A percentile compares a stretch with the other conserved stretches of the same genome.
These are phyloP conservation scores for Cryptocheilus praepositus DNA, from an alignment of 2,888 invertebrate genomes.

Conservation along the genomic window DNA sequence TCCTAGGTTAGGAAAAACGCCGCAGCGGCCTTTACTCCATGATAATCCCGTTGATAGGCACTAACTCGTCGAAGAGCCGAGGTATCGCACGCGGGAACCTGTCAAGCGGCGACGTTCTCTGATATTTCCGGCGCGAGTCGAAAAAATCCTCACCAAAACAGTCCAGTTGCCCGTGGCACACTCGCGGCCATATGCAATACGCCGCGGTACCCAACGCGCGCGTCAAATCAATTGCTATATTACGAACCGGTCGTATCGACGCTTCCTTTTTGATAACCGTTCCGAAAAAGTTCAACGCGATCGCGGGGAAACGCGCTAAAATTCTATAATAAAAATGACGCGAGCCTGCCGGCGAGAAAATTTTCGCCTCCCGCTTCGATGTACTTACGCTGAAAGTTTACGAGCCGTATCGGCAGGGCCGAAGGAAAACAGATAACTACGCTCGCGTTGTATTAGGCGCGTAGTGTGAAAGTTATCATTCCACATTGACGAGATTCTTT, in stretches of 20 bases:
- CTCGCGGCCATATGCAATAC: constrained; percentile 53
- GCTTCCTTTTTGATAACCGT: too few species aligned
- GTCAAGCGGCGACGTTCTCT: constrained; percentile 11
- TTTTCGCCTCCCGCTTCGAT: too few species aligned
- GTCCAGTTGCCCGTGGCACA: constrained; percentile 31
- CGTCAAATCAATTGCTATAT: constrained; percentile 44
- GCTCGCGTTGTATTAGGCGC: too few species aligned
- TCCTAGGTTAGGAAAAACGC: constrained; percentile 50
- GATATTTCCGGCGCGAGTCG: constrained; percentile 18
- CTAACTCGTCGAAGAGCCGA: constrained; percentile 16
- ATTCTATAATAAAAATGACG: too few species aligned
- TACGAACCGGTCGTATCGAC: not conserved
- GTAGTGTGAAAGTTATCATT: too few species aligned
- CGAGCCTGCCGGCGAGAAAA: too few species aligned
- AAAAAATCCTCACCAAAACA: constrained; percentile 43
- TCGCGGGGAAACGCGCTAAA: not conserved
- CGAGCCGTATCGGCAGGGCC: too few species aligned
- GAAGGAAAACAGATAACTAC: too few species aligned
- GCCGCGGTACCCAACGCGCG: constrained; percentile 35
- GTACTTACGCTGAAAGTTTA: too few species aligned
- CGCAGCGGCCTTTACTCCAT: constrained; percentile 37
- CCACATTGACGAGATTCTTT: too few species aligned
- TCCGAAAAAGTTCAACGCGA: not conserved
- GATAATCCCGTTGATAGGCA: constrained; percentile 8
- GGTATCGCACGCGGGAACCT: constrained; percentile 8